Conservation (phyloP, 2,888 invertebrate species). For the Spicauda simplicius region DNA sequence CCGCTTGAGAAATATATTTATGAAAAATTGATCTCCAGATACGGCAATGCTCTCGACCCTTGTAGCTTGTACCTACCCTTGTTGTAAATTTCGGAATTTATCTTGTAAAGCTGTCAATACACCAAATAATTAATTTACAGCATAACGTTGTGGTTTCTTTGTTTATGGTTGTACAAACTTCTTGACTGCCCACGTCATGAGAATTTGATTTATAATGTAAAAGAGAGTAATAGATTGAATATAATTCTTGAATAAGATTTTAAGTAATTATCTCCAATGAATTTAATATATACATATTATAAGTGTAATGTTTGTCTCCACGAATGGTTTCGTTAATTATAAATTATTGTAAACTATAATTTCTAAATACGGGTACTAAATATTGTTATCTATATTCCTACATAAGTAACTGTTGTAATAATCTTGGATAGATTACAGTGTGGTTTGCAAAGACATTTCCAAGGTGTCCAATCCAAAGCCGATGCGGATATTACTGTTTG, state of each 20-base stretch:
- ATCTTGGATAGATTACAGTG: neutral
- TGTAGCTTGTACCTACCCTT: slow-evolving; percentile 25
- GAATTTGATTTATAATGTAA: neutral
- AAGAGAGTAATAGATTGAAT: no score
- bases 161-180: no score
- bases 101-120: slow-evolving; percentile 1
- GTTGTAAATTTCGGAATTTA: slow-evolving; percentile 9
- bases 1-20: slow-evolving; percentile 57
- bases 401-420: neutral
- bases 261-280: no score
- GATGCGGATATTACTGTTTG: slow-evolving; percentile 68
- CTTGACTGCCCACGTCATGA: no score
- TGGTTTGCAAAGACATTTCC: slow-evolving; percentile 5
- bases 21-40: slow-evolving; percentile 61
- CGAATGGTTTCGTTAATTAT: no score
- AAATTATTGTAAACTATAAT: no score
- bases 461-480: slow-evolving; percentile 23
- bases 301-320: no score
- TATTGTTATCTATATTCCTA: no score
- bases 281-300: no score
- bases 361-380: no score
- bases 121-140: neutral
- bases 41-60: slow-evolving; percentile 11
- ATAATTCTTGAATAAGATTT: no score
- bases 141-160: neutral